Evolutionary conservation across 1,140 invertebrate species (phyloP).

Genomic region (Heliothis virescens): DNA sequence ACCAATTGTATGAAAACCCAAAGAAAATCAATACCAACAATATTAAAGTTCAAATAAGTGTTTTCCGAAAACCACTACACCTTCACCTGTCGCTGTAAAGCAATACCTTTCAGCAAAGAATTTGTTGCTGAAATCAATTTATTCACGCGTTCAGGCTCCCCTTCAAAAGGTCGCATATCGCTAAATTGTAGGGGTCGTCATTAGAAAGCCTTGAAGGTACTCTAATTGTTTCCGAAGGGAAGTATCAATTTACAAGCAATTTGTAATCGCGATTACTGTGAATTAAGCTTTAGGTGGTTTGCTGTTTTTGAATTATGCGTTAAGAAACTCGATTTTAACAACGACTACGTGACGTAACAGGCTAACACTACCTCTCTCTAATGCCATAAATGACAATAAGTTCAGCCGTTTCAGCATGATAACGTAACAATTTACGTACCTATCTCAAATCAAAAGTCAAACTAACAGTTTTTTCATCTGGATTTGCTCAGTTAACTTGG

Average conservation of each 20-base stretch:
- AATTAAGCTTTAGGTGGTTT: slow-evolving; percentile 27
- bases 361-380: too few species aligned
- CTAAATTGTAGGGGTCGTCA: slow-evolving; percentile 50
- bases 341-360: too few species aligned
- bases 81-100: not conserved
- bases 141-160: slow-evolving; percentile 12
- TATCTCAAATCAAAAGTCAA: too few species aligned
- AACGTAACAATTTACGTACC: too few species aligned
- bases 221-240: slow-evolving; percentile 63
- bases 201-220: slow-evolving; percentile 49
- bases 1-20: too few species aligned
- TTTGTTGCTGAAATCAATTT: slow-evolving; percentile 18
- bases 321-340: too few species aligned
- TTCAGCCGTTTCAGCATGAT: too few species aligned
- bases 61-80: not conserved
- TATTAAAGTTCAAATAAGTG: not conserved
- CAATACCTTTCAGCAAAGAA: slow-evolving; percentile 14
- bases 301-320: not conserved
- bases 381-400: too few species aligned
- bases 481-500: too few species aligned
- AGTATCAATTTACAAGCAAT: slow-evolving; percentile 66
- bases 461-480: too few species aligned
- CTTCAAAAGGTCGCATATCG: slow-evolving; percentile 17
- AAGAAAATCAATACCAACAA: not conserved
- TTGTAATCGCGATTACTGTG: slow-evolving; percentile 46